phyloP scores from a whole-genome alignment of 1,140 invertebrate genomes.

The Anadara kagoshimensis region DNA sequence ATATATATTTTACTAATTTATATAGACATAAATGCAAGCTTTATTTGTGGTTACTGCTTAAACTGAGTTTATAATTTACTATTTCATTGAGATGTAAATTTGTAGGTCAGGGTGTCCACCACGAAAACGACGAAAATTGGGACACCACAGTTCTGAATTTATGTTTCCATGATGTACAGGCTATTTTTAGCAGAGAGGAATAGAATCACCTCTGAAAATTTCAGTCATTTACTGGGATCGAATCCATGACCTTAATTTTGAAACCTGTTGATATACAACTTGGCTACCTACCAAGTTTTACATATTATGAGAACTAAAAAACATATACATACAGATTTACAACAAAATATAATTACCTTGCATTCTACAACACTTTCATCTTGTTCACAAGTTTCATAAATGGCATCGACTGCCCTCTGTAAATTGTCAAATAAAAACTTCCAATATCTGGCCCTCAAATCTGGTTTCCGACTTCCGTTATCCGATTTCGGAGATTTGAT shows the following conservation, averaged over 20 bases:
- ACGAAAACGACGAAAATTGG: too few relatives aligned
- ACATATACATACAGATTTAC: not conserved
- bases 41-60: too few relatives aligned
- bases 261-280: not conserved
- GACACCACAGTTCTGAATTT: too few relatives aligned
- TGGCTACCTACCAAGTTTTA: not conserved
- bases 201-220: not conserved
- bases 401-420: constrained; percentile 87
- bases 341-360: constrained; percentile 74
- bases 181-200: too few relatives aligned
- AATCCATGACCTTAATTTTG: not conserved
- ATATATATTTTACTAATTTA: too few relatives aligned
- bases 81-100: too few relatives aligned
- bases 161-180: too few relatives aligned
- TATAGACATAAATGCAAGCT: too few relatives aligned
- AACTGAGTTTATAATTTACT: too few relatives aligned
- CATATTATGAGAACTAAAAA: not conserved
- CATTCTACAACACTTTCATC: constrained; percentile 81
- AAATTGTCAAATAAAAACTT: constrained; percentile 95
- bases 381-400: constrained; percentile 80
- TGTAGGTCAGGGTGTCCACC: too few relatives aligned
- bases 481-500: constrained; percentile 67
- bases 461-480: constrained; percentile 71
- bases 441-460: constrained; percentile 94
- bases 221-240: not conserved